Evolutionary conservation across 2,113 vertebrate genomes (phyloP).

Genomic region (Riparia riparia): DNA sequence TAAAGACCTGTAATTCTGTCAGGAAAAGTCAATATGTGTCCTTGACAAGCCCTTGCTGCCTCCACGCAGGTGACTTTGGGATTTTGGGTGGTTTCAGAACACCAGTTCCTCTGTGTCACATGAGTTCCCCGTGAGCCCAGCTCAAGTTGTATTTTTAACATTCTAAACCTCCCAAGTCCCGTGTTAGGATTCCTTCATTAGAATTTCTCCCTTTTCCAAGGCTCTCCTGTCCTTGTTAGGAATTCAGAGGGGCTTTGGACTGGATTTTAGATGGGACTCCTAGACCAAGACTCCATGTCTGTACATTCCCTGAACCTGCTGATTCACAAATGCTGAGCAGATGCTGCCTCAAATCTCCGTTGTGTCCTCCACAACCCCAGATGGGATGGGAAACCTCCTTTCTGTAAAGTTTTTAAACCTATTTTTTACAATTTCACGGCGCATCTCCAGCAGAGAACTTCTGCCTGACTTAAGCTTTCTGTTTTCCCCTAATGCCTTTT

Average conservation of each 20-base stretch:
- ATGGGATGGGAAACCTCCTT: background rate
- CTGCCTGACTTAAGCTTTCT: background rate
- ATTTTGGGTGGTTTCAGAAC: background rate
- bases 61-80: background rate
- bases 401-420: background rate
- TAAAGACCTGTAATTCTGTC: conserved; percentile 5
- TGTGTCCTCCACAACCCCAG: background rate
- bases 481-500: background rate
- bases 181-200: background rate
- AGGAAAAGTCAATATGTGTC: background rate
- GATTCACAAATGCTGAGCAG: background rate
- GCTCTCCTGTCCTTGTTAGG: background rate
- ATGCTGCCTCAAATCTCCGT: background rate
- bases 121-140: background rate
- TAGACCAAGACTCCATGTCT: background rate
- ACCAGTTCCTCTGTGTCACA: background rate
- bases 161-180: background rate
- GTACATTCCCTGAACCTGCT: background rate
- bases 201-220: background rate
- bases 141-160: background rate
- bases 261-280: background rate
- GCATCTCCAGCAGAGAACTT: background rate
- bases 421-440: background rate
- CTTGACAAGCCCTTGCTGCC: background rate
- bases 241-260: background rate